phyloP scores from a whole-genome alignment of 2,113 vertebrate genomes.

The Microtus richardsoni region DNA sequence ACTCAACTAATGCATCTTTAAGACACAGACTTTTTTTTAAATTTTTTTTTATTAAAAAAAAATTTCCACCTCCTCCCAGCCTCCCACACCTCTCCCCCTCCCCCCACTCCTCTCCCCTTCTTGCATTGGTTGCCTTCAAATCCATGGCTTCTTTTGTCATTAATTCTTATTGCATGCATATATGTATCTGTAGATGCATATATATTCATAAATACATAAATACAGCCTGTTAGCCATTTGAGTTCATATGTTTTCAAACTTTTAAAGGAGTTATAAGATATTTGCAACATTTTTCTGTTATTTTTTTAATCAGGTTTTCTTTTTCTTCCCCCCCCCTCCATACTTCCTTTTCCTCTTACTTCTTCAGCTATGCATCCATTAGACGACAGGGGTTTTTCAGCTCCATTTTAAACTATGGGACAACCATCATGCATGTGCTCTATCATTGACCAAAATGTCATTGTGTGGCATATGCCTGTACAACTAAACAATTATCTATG shows the following conservation, averaged over 20 bases:
- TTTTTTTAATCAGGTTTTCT: not conserved
- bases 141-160: not conserved
- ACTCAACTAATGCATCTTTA: not conserved
- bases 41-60: no score
- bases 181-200: not conserved
- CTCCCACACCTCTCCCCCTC: no score
- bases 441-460: not conserved
- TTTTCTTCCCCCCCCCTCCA: not conserved
- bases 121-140: not conserved
- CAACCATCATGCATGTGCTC: not conserved
- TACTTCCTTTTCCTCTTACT: not conserved
- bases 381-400: not conserved
- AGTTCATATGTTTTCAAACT: not conserved
- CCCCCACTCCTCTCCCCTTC: no score
- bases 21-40: not conserved
- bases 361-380: not conserved
- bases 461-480: not conserved
- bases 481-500: conserved; percentile 47
- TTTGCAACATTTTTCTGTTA: not conserved
- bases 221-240: not conserved
- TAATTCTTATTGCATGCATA: not conserved
- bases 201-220: not conserved
- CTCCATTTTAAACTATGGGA: not conserved
- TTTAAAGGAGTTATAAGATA: not conserved
- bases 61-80: no score